Base-by-base conservation (phyloP, 2,888 invertebrate species). In the Protonemura montana region DNA sequence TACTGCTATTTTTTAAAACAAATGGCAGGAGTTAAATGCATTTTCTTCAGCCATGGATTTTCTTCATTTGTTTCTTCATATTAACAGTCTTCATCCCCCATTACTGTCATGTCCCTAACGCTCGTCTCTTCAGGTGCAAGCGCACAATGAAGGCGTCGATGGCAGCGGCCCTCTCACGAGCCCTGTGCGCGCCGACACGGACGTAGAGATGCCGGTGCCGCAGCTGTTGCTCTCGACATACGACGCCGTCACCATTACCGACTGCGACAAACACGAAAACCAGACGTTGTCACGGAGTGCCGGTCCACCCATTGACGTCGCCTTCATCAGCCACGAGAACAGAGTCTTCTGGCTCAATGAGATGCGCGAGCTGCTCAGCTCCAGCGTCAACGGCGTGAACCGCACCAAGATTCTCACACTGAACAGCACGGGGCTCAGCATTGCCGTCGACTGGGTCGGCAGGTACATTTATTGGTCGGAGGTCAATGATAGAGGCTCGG, bases 361-460 rank as follows among this genome's bases (percentile, higher is more conserved):
- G 89, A 93, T 95, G 90, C 94, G 95, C 88, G 95, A 96, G 90
- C 91, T 96, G 87, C 94, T 95, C 88, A 93, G 93, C 29, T 94
- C 94, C 0, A 92, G 93, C 88, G 92, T 94, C 30, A 92, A 93
- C 86, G 94, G 93, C 21, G 92, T 87, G 29, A 90, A 90, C 41
- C 89, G 89, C 85, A 90, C 89, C 0, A 89, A 90, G 91, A 92
- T 95, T 59, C 91, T 93, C 0, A 92, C 93, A 16, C 90, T 95
- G 87, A 92, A 93, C 42, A 93, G 93, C n/a, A 93, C 93, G 41
- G 94, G 94, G 0, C 91, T 94, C 13, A 95, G 96, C 87, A 91
- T 98, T 30, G 94, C 96, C 0, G 93, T 97, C 0, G 98, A 98
- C 91, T 98, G 98, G 98, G 94, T 98, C 80, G 94, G 96, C 84